These are phyloP conservation scores for Ptilorrhoa leucosticta DNA, from an alignment of 2,113 vertebrate species.

Conservation along the genomic window DNA sequence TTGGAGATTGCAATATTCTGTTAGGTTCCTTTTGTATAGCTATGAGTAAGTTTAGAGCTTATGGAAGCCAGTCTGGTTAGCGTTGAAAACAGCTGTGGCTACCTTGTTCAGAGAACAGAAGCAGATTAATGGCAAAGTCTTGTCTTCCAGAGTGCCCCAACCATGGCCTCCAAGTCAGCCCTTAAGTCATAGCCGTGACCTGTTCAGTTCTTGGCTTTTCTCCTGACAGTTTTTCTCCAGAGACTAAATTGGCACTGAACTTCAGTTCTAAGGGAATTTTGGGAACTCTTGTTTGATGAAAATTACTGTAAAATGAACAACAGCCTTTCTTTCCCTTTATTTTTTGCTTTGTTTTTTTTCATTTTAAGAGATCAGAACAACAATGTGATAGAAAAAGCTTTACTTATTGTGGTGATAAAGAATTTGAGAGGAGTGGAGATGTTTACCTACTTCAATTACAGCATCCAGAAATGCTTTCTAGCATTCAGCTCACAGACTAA, in stretches of 20 bases:
- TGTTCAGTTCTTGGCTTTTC: not conserved
- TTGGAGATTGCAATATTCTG: not conserved
- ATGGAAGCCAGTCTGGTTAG: not conserved
- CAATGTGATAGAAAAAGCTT: not conserved
- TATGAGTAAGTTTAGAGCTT: not conserved
- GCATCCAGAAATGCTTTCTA: not conserved
- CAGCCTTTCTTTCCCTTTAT: fast-evolving
- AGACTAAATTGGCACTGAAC: not conserved
- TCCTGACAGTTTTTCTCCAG: not conserved
- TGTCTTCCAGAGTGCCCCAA: not conserved
- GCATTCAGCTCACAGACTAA: not conserved
- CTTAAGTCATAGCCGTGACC: not conserved
- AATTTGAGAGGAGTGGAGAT: not conserved
- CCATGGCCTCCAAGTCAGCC: not conserved
- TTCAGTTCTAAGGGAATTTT: not conserved
- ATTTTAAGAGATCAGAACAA: not conserved
- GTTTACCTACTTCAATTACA: not conserved
- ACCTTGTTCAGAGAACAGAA: not conserved
- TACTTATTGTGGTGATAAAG: not conserved
- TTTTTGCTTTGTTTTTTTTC: not conserved
- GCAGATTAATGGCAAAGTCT: not conserved
- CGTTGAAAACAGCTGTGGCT: not conserved
- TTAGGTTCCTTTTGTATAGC: not conserved
- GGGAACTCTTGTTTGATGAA: not conserved
- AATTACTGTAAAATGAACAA: not conserved